Base-by-base conservation (phyloP, 2,888 invertebrate species). In the Microplitis manilae region DNA sequence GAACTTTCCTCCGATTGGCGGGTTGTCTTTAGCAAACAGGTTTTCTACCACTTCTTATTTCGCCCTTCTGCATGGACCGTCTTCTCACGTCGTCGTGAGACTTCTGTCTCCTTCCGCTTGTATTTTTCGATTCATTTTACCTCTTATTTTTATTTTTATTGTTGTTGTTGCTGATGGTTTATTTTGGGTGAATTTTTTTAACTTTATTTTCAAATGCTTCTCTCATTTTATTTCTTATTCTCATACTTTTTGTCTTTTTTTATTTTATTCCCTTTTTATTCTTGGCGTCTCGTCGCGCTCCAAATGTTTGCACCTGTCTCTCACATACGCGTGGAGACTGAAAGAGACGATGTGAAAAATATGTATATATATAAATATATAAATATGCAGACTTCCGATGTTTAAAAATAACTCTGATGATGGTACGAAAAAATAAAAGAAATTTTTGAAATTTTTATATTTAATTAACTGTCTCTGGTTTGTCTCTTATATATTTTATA, bases 21-120 rank as follows among this genome's bases (percentile, higher is more conserved):
- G 85, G 85, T 87, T 87, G 85, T 87, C 87, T 87, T 87, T 87
- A 86, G 87, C 86, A 87, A 87, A 87, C 87, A 85, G 87, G 87
- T 87, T 87, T 85, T 85, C 50, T 9, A 40, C 69, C 75, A 69
- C 69, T 69, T 41, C 68, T 50, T 68, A 40, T 68, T 17, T 68
- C 41, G 7, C 41, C 40, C 65, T 20, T 20, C 9, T 9, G 8
- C 30, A 65, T 65, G 50, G 50, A 50, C 50, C 39, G 67, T 67
- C 38, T 67, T 68, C 30, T 75, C 41, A 69, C 75, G 64, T 61
- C 69, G 75, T 75, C 64, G 69, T 64, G 59, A 75, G 38, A 69
- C 67, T 69, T 64, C 40, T 62, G 75, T 69, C 75, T 70, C 69
- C 75, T 75, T 75, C 75, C 75, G 75, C 75, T 64, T 75, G 75